Conservation (phyloP, 2,888 invertebrate genomes). For the Onchidella celtica region DNA sequence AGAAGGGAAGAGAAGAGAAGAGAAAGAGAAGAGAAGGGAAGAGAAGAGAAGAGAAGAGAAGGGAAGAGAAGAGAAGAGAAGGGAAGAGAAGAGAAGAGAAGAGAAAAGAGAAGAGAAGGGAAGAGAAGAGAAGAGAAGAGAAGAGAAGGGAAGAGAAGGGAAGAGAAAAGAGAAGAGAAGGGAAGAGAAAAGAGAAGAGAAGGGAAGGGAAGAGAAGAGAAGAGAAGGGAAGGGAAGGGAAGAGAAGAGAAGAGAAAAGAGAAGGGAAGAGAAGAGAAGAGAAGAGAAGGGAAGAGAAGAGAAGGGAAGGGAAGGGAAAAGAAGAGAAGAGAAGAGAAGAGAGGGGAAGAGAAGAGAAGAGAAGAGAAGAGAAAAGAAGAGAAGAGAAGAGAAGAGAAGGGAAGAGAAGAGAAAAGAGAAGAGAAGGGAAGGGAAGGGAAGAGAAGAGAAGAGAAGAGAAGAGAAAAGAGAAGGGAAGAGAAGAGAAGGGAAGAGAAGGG, state of each 20-base stretch:
- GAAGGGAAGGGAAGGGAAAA: not conserved
- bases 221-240: not conserved
- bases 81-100: not conserved
- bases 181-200: not conserved
- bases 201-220: not conserved
- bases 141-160: not conserved
- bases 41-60: not conserved
- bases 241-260: not conserved
- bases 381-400: conserved; percentile 3
- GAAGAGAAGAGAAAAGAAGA: not conserved
- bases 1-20: not conserved
- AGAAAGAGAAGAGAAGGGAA: not conserved
- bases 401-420: not conserved
- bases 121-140: not conserved
- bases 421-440: not conserved
- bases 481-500: not conserved
- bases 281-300: conserved; percentile 1
- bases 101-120: not conserved
- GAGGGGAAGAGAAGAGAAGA: not conserved
- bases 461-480: not conserved
- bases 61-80: not conserved
- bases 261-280: not conserved
- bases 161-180: not conserved
- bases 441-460: not conserved
- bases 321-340: not conserved